Base-by-base conservation (phyloP, 2,797 vertebrate species). In the Anabacerthia variegaticeps region DNA sequence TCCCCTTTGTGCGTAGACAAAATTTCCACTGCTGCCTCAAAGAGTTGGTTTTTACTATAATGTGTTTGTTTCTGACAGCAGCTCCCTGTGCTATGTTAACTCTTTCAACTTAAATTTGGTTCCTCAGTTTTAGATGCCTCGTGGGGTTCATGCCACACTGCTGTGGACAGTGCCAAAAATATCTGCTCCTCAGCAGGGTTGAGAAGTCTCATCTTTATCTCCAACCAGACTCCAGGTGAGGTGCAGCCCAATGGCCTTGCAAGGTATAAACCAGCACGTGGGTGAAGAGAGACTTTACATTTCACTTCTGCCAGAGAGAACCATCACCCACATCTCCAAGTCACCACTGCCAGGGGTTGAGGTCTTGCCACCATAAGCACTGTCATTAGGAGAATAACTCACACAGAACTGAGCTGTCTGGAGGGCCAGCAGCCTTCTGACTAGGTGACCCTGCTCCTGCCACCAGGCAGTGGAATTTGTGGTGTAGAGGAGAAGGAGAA, bases 311-410 rank as follows among this genome's bases (percentile, higher is more conserved):
- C 22, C 15, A 7, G 21, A 68, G 19, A 67, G 5, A 26, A 78
- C 16, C 27, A 59, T 2, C 3, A 34, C 3, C 23, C 74, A 14
- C 37, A 75, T 16, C 39, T 39, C 19, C 55, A 72, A 75, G 27
- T 14, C 44, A 44, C 36, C 3, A 0, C 18, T 37, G 13, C 12
- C 3, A 2, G 19, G 5, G 4, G 3, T 14, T 48, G 30, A 82
- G 10, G 63, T 71, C 23, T 39, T 58, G 4, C 23, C 21, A 6
- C 7, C 22, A 3, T 0, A 0, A 71, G 16, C 23, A 39, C 6
- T 5, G 12, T 73, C 2, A 1, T 28, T 0, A 0, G 3, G 19
- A 16, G 2, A 16, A 19, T 20, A 68, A 48, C 9, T 65, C 43
- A 4, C 3, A 7, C 9, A 48, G 67, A 89, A 67, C 0, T 0